Base-by-base conservation (phyloP, 2,113 vertebrate species). In the Abramis brama region DNA sequence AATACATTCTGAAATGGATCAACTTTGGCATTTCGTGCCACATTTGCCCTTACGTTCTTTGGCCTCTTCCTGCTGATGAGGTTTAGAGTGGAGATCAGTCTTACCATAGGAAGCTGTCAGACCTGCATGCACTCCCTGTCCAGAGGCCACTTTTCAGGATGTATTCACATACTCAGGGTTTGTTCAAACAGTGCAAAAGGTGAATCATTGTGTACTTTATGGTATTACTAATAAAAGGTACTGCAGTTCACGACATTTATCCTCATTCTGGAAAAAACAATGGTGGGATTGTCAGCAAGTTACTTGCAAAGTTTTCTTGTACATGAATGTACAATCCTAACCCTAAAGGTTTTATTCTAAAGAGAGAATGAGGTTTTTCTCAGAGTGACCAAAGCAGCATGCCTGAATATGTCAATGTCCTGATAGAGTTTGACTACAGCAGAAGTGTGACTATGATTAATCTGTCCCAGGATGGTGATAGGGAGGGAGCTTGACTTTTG, bases 361-460 rank as follows among this genome's bases (percentile, higher is more conserved):
- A 60, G 21, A 12, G 1, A 1, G 36, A 73, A 36, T 59, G 36
- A 79, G 55, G 5, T 57, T 75, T 50, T 50, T 74, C 23, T 39
- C 4, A 23, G 17, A 47, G 12, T 60, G 33, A 36, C 21, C 52
- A 39, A 30, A 36, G 13, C 30, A 13, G 2, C 2, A 21, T 36
- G 9, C 12, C 11, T 78, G 27, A 77, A 47, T 17, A 57, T 55
- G 17, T 30, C 12, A 57, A 78, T 11, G 8, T 36, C 6, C 45
- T 76, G n/a, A 27, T 50, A 57, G 17, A 23, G 25, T 52, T 19
- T 79, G 10, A 57, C 8, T 57, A n/a, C 19, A 57, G 17, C 8
- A 33, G 74, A 82, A 45, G 86, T 83, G 59, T 17, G 43, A 77
- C 21, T 43, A 17, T 77, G 86, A 86, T 86, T 43, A 59, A 82